Base-by-base conservation (phyloP, 2,113 vertebrate genomes). In the Polyodon spathula region DNA sequence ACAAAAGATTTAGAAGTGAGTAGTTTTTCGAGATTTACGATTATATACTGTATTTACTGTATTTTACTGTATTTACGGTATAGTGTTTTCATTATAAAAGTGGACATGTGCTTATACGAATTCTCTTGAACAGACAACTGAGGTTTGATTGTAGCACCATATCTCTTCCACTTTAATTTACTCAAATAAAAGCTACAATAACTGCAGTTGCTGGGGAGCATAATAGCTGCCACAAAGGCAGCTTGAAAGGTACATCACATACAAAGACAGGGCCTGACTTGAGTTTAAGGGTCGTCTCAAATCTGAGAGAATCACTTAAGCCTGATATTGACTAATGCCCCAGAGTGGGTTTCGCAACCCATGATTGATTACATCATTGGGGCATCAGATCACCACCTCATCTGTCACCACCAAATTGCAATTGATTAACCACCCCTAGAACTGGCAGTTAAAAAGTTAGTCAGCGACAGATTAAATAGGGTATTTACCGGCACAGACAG, bases 291-390 rank as follows among this genome's bases (percentile, higher is more conserved):
- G 5, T 46, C 14, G 44, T 10, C 44, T 46, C 8, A 4, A 46
- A 46, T 46, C 44, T 46, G 8, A 10, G 8, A 14, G 44, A 46
- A 46, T 8, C 44, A 46, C 44, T 46, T 46, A 46, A 14, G 8
- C 8, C 44, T 46, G 44, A 46, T 46, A 46, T 46, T 46, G 44
- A 46, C 44, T 46, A 46, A 46, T 46, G 44, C 44, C 44, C 44
- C 44, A 10, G 44, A 46, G 8, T 46, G 8, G 44, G 44, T 10
- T 10, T 46, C 8, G 44, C 14, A 46, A 46, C 44, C 44, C 44
- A 10, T 46, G 44, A 46, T 46, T 46, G 14, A 46, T 46, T 8
- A 14, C 14, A 46, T 8, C 44, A 46, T 14, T 46, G 44, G 44
- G 44, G 14, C 44, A 44, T 12, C 43, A 44, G 43, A 44, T n/a